Conservation (phyloP, 2,797 vertebrate species). For the Lepilemur septentrionalis region DNA sequence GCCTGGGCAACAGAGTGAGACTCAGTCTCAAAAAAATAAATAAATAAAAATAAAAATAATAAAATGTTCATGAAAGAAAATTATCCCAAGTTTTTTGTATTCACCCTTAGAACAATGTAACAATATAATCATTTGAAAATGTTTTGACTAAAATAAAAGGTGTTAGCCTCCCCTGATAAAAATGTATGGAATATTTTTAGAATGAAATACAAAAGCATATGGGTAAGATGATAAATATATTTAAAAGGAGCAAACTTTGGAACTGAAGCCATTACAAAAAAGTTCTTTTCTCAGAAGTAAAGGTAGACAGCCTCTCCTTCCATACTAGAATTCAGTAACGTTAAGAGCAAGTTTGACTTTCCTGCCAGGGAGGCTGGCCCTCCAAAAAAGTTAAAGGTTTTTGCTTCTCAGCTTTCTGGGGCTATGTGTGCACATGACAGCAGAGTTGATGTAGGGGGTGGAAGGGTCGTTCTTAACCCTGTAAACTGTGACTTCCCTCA, state of each 20-base stretch:
- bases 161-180: background rate
- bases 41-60: no score
- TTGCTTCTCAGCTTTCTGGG: background rate
- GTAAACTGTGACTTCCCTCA: background rate
- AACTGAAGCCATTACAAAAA: background rate
- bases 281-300: background rate
- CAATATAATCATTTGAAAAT: background rate
- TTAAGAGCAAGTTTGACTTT: background rate
- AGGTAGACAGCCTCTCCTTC: background rate
- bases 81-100: background rate
- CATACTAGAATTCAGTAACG: no score
- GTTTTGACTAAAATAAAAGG: background rate
- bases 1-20: no score
- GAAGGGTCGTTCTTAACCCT: background rate
- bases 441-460: background rate
- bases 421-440: background rate
- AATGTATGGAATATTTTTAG: background rate
- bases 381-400: background rate
- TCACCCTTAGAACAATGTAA: background rate
- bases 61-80: background rate
- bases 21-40: no score
- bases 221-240: background rate
- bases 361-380: background rate
- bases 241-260: background rate
- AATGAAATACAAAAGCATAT: background rate